Evolutionary conservation across 2,888 invertebrate genomes (phyloP), one percentile per base, ranked within the genome.

Genomic region (Unio pictorum): DNA sequence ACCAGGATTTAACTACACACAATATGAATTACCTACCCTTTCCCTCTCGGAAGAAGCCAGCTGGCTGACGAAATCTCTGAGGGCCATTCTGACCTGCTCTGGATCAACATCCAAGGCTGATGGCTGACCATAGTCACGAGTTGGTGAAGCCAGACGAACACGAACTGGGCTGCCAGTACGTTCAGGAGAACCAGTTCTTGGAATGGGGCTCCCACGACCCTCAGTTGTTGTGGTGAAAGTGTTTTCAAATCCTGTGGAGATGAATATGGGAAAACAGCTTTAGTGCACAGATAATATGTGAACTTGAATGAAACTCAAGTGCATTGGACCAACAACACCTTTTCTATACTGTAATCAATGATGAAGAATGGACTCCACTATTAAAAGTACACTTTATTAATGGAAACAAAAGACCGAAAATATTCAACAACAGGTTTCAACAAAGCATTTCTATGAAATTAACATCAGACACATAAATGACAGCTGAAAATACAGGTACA

Each of bases 11-110:
- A 11, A 11, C 11, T 1, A 45, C 45, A 45, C 3, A 45, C 11
- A 45, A 11, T 45, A 45, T 8, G 45, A 45, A 11, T 45, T 55
- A 85, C 90, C 89, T 90, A 95, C 95, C 91, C 95, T 93, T 89
- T 98, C 97, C 26, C 97, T 92, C 91, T 98, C 97, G 74, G 96
- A 94, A 90, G 95, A 95, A 34, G 96, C 96, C 64, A 97, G 95
- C 91, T 96, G 96, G 85, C 96, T 96, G 94, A 97, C 96, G 69
- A 97, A 92, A 86, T 95, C 95, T 62, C 96, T 92, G 28, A 98
- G 94, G 20, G 97, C 96, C 89, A 95, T 95, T 81, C 97, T 93
- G 58, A 98, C 94, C 54, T 94, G 92, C 89, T 98, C 97, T 0
- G 97, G 96, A 89, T 98, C 97, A 1, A 97, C 94, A 85, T 97